These are phyloP conservation scores for Sanderia malayensis DNA, from an alignment of 30 jellyfish, hydroid and myxozoan genomes.

Conservation along the genomic window DNA sequence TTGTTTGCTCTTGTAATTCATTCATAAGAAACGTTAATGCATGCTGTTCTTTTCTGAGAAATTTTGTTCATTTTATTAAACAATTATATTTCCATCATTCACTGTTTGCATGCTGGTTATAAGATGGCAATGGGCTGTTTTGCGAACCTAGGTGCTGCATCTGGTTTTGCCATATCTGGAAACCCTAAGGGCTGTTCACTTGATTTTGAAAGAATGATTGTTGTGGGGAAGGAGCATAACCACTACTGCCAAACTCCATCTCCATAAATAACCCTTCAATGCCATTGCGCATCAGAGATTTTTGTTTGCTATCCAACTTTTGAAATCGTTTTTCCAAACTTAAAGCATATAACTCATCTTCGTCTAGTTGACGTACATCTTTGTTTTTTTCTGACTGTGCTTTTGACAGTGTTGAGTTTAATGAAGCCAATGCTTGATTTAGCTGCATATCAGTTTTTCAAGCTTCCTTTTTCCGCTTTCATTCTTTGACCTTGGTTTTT, in stretches of 20 bases:
- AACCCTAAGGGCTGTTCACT: conserved; percentile 14
- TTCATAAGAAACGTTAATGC: not conserved
- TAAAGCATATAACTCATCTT: conserved; percentile 25
- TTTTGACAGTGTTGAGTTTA: conserved; percentile 7
- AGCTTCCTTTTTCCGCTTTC: conserved; percentile 7
- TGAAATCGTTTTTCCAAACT: conserved; percentile 20
- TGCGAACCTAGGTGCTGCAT: conserved; percentile 29
- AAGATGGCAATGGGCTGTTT: conserved; percentile 28
- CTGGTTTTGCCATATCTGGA: conserved; percentile 22
- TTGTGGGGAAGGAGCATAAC: conserved; percentile 6
- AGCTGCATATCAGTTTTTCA: conserved; percentile 7
- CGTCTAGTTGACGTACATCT: not conserved
- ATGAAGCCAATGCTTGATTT: conserved; percentile 13
- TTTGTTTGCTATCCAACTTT: conserved; percentile 12
- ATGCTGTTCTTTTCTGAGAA: too few species aligned
- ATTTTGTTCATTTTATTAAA: not conserved
- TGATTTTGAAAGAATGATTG: conserved; percentile 8
- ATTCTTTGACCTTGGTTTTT: not conserved
- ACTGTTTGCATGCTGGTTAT: conserved; percentile 8
- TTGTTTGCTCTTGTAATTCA: not conserved
- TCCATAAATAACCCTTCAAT: conserved; percentile 21
- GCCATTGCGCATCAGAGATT: conserved; percentile 26
- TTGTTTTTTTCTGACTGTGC: not conserved
- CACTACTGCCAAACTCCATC: conserved; percentile 20
- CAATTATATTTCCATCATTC: not conserved